Percentiles rank a stretch among this genome's conserved stretches.
These are phyloP conservation scores for Drosophila repleta DNA, from an alignment of 1,140 invertebrate species.

Conservation along the genomic window DNA sequence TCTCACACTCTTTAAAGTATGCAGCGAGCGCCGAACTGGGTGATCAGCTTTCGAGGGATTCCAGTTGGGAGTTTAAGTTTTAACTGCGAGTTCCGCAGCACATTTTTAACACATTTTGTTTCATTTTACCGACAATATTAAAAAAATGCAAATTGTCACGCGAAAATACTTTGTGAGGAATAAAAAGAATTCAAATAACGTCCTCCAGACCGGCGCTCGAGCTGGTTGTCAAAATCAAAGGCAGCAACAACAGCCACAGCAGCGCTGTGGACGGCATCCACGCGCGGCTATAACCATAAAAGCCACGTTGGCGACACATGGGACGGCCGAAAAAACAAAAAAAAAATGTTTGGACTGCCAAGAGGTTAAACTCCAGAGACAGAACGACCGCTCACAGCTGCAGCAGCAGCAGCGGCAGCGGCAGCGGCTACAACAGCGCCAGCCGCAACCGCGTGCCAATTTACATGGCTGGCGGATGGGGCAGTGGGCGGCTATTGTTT, in stretches of 20 bases:
- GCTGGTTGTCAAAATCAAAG: constrained; percentile 66
- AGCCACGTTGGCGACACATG: constrained; percentile 79
- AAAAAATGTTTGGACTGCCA: constrained; percentile 55
- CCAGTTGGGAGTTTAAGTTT: constrained; percentile 1
- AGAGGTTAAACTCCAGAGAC: constrained; percentile 78
- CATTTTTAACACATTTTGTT: constrained; percentile 45
- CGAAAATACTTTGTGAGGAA: constrained; percentile 46
- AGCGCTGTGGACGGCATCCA: constrained; percentile 39
- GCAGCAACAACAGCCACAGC: constrained; percentile 37
- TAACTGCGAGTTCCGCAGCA: constrained; percentile 27
- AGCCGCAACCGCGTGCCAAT: constrained; percentile 60
- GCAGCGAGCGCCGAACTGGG: not conserved
- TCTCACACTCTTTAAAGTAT: constrained; percentile 3
- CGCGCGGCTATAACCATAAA: constrained; percentile 77
- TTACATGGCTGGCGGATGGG: constrained; percentile 44
- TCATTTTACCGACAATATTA: constrained; percentile 39
- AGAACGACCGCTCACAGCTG: constrained; percentile 43
- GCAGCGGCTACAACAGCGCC: not conserved
- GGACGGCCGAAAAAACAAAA: constrained; percentile 45
- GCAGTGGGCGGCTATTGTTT: constrained; percentile 34
- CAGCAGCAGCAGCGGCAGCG: constrained; percentile 10
- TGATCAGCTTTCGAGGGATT: no score
- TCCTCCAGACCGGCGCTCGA: constrained; percentile 17
- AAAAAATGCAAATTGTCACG: constrained; percentile 70
- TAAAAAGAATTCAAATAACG: constrained; percentile 69